These are phyloP conservation scores for Pterocles burchelli DNA, from an alignment of 2,113 vertebrate genomes.

Conservation along the genomic window DNA sequence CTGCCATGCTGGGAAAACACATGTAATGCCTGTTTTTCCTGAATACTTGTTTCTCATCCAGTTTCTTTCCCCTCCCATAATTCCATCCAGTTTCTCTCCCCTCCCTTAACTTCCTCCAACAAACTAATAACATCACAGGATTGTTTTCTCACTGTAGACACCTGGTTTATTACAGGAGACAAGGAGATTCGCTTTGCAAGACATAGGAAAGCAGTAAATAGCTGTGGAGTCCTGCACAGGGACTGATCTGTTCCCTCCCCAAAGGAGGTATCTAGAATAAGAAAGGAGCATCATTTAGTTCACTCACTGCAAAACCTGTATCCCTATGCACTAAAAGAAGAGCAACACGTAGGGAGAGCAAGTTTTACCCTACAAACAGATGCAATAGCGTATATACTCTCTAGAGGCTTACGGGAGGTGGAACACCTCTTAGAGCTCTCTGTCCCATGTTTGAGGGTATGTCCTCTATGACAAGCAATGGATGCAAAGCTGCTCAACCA, in stretches of 20 bases:
- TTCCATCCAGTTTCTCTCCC: background rate
- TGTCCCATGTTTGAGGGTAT: rapidly evolving
- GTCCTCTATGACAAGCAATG: background rate
- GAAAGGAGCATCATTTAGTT: background rate
- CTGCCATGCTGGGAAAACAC: background rate
- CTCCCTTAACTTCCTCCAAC: background rate
- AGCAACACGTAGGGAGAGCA: background rate
- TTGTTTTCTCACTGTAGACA: background rate
- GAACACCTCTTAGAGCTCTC: background rate
- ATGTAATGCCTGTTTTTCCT: background rate
- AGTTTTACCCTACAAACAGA: background rate
- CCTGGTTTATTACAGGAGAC: background rate
- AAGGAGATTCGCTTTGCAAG: background rate
- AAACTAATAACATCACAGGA: background rate
- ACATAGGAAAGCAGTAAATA: background rate
- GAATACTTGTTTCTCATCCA: background rate
- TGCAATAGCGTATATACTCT: background rate
- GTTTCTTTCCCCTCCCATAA: background rate
- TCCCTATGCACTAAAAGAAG: background rate
- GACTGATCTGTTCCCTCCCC: background rate
- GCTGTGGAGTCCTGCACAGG: background rate
- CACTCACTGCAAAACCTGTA: background rate
- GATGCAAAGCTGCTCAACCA: background rate
- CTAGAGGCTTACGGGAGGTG: background rate
- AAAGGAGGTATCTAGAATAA: background rate